phyloP scores from a whole-genome alignment of 2,113 vertebrate species.

The Sclerurus mexicanus region DNA sequence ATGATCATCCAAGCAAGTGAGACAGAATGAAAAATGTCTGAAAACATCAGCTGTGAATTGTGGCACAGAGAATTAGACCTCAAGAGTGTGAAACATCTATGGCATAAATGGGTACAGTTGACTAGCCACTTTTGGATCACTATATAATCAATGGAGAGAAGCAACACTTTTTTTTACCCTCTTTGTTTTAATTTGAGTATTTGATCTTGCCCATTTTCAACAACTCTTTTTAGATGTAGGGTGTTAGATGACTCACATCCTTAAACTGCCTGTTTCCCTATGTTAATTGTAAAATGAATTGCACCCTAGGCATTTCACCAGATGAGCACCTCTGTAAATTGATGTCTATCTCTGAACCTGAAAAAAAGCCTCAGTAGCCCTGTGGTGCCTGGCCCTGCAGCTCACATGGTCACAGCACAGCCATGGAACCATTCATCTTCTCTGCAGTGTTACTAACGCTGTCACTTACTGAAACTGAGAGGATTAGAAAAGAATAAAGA shows the following conservation, averaged over 20 bases:
- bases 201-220: background rate
- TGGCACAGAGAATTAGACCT: background rate
- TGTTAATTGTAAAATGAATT: background rate
- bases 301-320: background rate
- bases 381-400: background rate
- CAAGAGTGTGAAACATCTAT: background rate
- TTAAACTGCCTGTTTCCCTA: background rate
- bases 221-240: background rate
- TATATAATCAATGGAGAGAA: background rate
- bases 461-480: background rate
- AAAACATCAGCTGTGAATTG: background rate
- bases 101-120: background rate
- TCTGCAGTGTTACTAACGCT: background rate
- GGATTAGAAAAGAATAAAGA: background rate
- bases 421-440: background rate
- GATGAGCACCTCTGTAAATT: background rate
- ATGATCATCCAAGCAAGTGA: background rate
- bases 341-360: background rate
- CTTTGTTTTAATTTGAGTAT: background rate
- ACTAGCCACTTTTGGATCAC: background rate
- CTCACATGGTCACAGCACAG: background rate
- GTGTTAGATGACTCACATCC: background rate
- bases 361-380: background rate
- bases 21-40: background rate
- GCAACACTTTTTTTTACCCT: rapidly evolving